Conservation (phyloP, 2,113 vertebrate species). For the Erythrocebus patas region DNA sequence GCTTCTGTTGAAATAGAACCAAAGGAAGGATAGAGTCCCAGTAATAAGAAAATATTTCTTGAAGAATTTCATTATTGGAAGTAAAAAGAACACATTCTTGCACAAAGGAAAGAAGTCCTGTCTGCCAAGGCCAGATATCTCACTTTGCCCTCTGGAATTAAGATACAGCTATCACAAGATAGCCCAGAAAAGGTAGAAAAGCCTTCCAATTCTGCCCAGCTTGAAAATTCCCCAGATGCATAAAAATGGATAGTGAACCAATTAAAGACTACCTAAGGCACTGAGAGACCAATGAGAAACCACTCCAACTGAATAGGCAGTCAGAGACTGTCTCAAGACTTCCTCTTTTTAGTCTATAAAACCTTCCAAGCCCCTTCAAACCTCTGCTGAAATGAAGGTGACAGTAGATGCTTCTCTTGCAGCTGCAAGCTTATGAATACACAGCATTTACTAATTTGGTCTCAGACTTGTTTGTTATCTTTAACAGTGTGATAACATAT, state of each 20-base stretch:
- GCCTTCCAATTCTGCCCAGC: not conserved
- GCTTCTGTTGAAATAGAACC: not conserved
- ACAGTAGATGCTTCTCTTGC: not conserved
- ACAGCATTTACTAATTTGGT: slow-evolving; percentile 35
- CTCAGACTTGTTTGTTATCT: not conserved
- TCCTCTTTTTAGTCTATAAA: slow-evolving; percentile 1
- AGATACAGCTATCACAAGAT: not conserved
- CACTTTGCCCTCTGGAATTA: not conserved
- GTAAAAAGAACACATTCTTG: not conserved
- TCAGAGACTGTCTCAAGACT: not conserved
- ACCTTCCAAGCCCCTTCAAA: slow-evolving; percentile 9
- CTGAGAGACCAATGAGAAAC: not conserved
- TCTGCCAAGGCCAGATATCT: not conserved
- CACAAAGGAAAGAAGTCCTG: not conserved
- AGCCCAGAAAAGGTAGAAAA: not conserved
- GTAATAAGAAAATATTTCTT: not conserved
- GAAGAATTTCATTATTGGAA: not conserved
- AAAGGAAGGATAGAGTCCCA: not conserved
- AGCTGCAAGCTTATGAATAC: not conserved
- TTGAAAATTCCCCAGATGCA: not conserved
- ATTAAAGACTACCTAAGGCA: not conserved
- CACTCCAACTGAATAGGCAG: not conserved
- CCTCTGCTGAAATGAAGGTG: not conserved
- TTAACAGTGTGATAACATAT: not conserved
- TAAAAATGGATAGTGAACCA: not conserved